These are phyloP conservation scores for Scaptodrosophila latifasciaeformis DNA, from an alignment of 2,888 invertebrate genomes.

Conservation along the genomic window DNA sequence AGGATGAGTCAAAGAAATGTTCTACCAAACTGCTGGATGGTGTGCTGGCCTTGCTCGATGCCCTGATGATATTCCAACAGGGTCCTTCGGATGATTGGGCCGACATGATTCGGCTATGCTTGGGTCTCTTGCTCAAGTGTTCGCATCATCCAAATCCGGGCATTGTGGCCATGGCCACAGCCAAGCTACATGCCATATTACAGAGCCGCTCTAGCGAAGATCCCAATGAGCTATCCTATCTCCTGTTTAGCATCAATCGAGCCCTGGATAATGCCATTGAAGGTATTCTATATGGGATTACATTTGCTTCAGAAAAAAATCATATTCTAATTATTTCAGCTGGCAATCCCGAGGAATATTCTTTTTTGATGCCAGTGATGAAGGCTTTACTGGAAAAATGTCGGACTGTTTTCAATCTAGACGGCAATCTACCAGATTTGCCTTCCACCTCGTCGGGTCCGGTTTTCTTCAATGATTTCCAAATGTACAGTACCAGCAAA, in stretches of 20 bases:
- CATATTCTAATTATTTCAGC: too few species aligned
- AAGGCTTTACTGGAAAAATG: conserved; percentile 79
- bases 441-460: conserved; percentile 77
- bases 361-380: conserved; percentile 79
- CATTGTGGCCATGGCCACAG: conserved; percentile 79
- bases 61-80: conserved; percentile 78
- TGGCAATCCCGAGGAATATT: conserved; percentile 78
- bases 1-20: conserved; percentile 76
- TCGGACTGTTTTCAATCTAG: conserved; percentile 70
- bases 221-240: conserved; percentile 77
- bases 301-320: too few species aligned
- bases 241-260: conserved; percentile 76
- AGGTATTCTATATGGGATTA: conserved; percentile 67
- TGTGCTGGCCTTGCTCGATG: conserved; percentile 77
- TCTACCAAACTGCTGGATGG: conserved; percentile 78
- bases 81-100: conserved; percentile 76
- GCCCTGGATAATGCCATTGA: conserved; percentile 75
- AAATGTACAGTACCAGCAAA: conserved; percentile 76
- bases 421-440: conserved; percentile 75
- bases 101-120: conserved; percentile 78
- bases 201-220: conserved; percentile 77
- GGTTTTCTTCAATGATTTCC: conserved; percentile 79
- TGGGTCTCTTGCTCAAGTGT: conserved; percentile 76
- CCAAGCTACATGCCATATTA: conserved; percentile 78
- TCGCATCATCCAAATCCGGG: conserved; percentile 76